Base-by-base conservation (phyloP, 2,113 vertebrate species). In the Solea senegalensis region DNA sequence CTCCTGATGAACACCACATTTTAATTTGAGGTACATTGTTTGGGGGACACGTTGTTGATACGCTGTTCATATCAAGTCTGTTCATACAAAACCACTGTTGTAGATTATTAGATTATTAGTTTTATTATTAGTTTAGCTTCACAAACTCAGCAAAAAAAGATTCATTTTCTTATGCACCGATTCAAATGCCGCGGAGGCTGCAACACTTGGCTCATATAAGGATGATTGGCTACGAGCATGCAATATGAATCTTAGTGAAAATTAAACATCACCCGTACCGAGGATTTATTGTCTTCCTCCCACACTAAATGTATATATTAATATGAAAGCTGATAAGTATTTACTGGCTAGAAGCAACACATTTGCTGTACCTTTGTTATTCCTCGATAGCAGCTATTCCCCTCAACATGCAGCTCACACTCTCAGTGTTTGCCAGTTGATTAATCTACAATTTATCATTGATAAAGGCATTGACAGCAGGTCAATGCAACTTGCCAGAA, bases 381-480 rank as follows among this genome's bases (percentile, higher is more conserved):
- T 57, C 39, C 11, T 1, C 11, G 16, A 3, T 44, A 41, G 13
- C 15, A 57, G 49, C 54, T 26, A 9, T 12, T 34, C 48, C 11
- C 9, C 45, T 16, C 52, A 39, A 55, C 8, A n/a, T 5, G 44
- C 70, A 57, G 63, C 21, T 60, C 55, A 59, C 56, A 40, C 14
- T 9, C 14, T 10, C 51, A 14, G 12, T 12, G 15, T 54, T 72
- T 48, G 39, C 46, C 16, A 46, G 26, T 7, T 49, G 60, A 49
- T 57, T 64, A 58, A 68, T 76, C 53, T 59, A 67, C 59, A 54
- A 55, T 81, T 65, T 57, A 63, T 41, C 15, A 7, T 27, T 15
- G 48, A 9, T 15, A 39, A 57, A 79, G 45, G 21, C 54, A 14
- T 53, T 78, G 11, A 8, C 45, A 69, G 52, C 15, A 50, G 76